Evolutionary conservation across 2,797 vertebrate genomes (phyloP), one percentile per base, ranked within the genome.

Genomic region (Morus bassanus): DNA sequence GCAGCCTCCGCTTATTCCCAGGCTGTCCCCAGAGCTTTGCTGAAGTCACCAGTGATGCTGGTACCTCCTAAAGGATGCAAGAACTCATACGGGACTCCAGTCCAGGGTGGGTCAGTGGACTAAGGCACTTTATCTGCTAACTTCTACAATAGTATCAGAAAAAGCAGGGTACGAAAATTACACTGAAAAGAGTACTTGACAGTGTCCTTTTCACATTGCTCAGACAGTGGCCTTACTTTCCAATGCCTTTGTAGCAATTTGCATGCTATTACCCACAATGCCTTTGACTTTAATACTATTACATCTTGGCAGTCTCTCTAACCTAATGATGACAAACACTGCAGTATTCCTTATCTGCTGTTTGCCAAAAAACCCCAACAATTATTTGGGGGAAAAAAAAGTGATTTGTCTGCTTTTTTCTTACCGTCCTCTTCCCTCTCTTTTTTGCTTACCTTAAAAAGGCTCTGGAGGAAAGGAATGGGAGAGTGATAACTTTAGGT

Each of bases 251-350:
- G 91, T 19, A 93, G 74, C 96, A 96, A 94, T 97, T 97, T 97
- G 91, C 96, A 97, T 97, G 94, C 87, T 39, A 95, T 96, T 97
- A 95, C 97, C 97, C 96, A 93, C 89, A 95, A 57, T 92, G 69
- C 93, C 94, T 91, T 59, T 85, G 76, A 88, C 85, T 91, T n/a
- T 96, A 97, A 96, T 96, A 85, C 91, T 96, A 93, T 97, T 97
- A 96, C 51, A 13, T 45, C 81, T 96, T 95, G 94, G 95, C 96
- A 96, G 84, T 41, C 89, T 80, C 85, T 94, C 94, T 97, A 94
- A 97, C 96, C 86, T 96, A 95, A 97, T 95, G 95, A 97, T 94
- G 95, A 96, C 87, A 92, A 96, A 93, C 64, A 54, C 90, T 95
- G 95, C 95, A 77, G 90, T 59, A 48, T 54, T 89, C 89, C 54